Conservation (phyloP, 1,140 invertebrate species). For the Drusus annulatus region DNA sequence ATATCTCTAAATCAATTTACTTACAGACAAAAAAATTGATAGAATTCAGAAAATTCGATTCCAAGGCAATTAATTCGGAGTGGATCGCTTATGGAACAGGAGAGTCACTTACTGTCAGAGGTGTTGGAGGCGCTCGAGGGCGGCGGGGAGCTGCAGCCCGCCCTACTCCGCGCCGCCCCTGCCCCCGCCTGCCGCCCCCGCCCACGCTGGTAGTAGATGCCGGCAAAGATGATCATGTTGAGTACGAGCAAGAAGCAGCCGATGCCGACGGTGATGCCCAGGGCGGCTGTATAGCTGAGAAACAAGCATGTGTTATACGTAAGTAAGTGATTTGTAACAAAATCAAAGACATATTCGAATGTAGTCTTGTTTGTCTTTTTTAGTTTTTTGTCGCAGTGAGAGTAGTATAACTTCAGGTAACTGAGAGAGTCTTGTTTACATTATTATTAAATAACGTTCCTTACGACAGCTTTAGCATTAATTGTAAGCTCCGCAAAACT, state of each 20-base stretch:
- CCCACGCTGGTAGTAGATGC: constrained; percentile 88
- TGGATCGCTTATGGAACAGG: constrained; percentile 14
- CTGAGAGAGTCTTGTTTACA: no score
- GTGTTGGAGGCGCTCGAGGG: constrained; percentile 22
- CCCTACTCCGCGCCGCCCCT: constrained; percentile 48
- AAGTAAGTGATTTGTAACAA: no score
- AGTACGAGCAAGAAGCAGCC: constrained; percentile 89
- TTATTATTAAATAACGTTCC: no score
- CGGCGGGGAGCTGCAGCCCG: constrained; percentile 27
- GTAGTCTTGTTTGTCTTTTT: no score
- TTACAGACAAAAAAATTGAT: background rate
- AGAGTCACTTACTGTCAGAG: constrained; percentile 51
- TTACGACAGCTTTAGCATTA: no score
- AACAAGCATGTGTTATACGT: background rate
- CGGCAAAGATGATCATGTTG: constrained; percentile 90
- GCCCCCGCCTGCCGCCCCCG: constrained; percentile 52
- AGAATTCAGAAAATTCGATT: background rate
- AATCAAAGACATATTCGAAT: no score
- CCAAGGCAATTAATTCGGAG: constrained; percentile 1
- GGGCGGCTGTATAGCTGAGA: constrained; percentile 80
- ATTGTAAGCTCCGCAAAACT: no score
- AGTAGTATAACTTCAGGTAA: no score
- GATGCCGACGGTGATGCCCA: constrained; percentile 91
- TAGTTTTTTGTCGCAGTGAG: no score
- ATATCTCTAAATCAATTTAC: background rate